Conservation (phyloP, 2,113 vertebrate species). For the Silurus asotus region DNA sequence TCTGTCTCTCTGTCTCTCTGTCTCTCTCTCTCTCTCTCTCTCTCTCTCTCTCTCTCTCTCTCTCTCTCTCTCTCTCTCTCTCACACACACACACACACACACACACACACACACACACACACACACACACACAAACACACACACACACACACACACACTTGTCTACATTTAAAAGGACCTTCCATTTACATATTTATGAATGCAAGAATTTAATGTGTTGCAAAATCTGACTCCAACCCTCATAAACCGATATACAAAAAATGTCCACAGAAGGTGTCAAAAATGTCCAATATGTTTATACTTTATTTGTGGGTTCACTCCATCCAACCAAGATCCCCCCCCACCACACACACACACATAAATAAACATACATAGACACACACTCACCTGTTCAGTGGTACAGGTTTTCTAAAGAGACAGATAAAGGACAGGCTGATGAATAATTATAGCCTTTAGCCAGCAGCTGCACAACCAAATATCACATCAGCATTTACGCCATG, state of each 20-base stretch:
- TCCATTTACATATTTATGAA: background rate
- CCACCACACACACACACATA: conserved; percentile 16
- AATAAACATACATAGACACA: conserved; percentile 26
- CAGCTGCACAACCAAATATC: conserved; percentile 50
- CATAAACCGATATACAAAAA: background rate
- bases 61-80: background rate
- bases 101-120: conserved; percentile 15
- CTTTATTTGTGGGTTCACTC: background rate
- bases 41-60: background rate
- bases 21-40: background rate
- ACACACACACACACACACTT: conserved; percentile 5
- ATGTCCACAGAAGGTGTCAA: background rate
- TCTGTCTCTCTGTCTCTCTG: background rate
- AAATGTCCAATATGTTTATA: background rate
- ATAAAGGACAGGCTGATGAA: conserved; percentile 38
- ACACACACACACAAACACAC: background rate
- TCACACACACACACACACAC: background rate
- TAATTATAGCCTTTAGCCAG: conserved; percentile 40
- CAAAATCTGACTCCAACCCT: background rate
- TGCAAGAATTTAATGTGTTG: background rate
- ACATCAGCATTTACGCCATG: conserved; percentile 15
- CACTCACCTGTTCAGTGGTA: conserved; percentile 3
- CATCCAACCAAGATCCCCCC: background rate
- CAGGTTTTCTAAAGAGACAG: conserved; percentile 23
- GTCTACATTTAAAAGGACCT: background rate